These are phyloP conservation scores for Cenopis cana DNA, from an alignment of 2,888 invertebrate genomes.

Conservation along the genomic window DNA sequence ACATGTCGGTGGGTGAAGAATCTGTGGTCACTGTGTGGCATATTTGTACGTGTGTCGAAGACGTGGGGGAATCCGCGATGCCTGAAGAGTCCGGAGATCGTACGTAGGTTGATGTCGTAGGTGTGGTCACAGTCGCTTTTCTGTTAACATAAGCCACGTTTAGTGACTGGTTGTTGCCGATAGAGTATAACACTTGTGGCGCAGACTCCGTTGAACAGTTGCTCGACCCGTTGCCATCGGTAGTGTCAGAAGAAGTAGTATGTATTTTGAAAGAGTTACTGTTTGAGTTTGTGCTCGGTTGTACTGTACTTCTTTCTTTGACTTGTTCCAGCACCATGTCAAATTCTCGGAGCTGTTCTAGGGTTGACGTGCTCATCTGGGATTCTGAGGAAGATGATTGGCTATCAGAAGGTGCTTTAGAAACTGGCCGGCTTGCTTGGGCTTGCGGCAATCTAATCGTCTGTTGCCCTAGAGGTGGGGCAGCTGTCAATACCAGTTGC, in stretches of 20 bases:
- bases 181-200: slow-evolving; percentile 75
- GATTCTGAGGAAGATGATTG: slow-evolving; percentile 79
- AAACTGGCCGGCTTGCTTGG: slow-evolving; percentile 59
- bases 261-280: slow-evolving; percentile 61
- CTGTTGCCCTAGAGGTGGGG: slow-evolving; percentile 77
- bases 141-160: slow-evolving; percentile 77
- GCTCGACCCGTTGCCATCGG: slow-evolving; percentile 59
- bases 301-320: slow-evolving; percentile 89
- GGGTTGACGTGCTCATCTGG: slow-evolving; percentile 90
- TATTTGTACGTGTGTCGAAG: slow-evolving; percentile 67
- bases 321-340: slow-evolving; percentile 93
- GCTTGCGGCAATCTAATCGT: slow-evolving; percentile 73
- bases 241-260: slow-evolving; percentile 62
- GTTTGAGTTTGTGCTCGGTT: slow-evolving; percentile 68
- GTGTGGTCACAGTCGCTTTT: slow-evolving; percentile 69
- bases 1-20: slow-evolving; percentile 57
- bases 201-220: slow-evolving; percentile 62
- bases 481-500: slow-evolving; percentile 79
- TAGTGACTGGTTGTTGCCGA: slow-evolving; percentile 68
- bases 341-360: slow-evolving; percentile 91
- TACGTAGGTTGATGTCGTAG: slow-evolving; percentile 67
- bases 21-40: slow-evolving; percentile 68
- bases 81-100: slow-evolving; percentile 77
- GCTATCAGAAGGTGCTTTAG: slow-evolving; percentile 65
- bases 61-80: slow-evolving; percentile 68